phyloP scores from a whole-genome alignment of 2,888 invertebrate species.

The Tipula vernalis region DNA sequence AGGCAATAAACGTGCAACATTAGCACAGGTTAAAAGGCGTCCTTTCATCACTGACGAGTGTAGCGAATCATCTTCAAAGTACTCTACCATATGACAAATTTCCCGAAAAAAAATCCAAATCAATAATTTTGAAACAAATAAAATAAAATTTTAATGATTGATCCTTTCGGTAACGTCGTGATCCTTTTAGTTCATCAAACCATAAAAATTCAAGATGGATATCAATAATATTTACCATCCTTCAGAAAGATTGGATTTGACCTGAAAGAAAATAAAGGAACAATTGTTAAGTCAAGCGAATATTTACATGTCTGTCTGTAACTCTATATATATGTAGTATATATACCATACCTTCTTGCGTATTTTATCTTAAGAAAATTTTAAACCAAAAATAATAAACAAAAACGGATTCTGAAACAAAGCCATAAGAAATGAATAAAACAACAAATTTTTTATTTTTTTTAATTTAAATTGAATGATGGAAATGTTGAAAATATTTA shows the following conservation, averaged over 20 bases:
- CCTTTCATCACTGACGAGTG: too few species aligned
- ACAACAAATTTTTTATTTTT: not conserved
- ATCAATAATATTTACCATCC: not conserved
- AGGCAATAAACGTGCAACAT: too few species aligned
- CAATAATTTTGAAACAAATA: too few species aligned
- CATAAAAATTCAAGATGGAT: not conserved
- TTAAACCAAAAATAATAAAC: not conserved
- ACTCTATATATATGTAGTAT: not conserved
- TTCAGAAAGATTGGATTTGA: not conserved
- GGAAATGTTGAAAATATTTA: conserved; percentile 4
- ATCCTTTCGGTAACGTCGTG: not conserved
- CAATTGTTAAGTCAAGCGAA: not conserved
- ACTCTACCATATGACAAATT: too few species aligned
- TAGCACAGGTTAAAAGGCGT: too few species aligned
- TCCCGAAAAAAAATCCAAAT: too few species aligned
- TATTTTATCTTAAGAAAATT: not conserved
- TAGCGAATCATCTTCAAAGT: too few species aligned
- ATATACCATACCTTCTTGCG: not conserved
- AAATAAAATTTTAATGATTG: not conserved
- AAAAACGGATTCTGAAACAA: not conserved
- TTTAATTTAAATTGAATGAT: not conserved
- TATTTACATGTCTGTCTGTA: not conserved
- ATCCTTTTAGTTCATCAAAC: not conserved
- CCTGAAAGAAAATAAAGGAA: not conserved
- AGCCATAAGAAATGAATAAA: not conserved